A percentile compares a stretch with the other conserved stretches of the same genome.
Conservation (phyloP, 2,797 vertebrate genomes). For the Otus scops region DNA sequence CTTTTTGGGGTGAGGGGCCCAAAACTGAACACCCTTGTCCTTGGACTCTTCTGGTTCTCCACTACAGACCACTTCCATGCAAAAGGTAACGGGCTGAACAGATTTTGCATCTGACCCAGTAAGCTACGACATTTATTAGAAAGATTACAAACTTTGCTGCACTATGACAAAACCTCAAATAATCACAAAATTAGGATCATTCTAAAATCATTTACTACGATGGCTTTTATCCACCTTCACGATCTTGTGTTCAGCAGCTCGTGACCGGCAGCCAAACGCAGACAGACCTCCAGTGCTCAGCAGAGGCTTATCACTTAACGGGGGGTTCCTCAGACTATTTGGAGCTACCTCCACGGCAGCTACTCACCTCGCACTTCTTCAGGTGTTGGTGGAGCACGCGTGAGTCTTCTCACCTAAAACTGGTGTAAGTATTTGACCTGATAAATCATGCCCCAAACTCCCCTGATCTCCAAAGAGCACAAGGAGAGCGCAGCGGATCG, state of each 20-base stretch:
- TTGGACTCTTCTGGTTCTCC: neutral
- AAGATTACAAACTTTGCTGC: neutral
- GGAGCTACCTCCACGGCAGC: neutral
- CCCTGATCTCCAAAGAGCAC: neutral
- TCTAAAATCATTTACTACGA: neutral
- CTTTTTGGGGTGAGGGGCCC: too few relatives aligned
- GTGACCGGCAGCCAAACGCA: neutral
- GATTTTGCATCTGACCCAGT: neutral
- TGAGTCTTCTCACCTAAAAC: neutral
- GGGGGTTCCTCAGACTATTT: rapidly evolving
- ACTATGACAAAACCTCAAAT: neutral
- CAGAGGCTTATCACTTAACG: rapidly evolving
- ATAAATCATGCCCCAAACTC: neutral
- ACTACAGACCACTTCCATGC: rapidly evolving
- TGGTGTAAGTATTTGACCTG: neutral
- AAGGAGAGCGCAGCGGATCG: neutral
- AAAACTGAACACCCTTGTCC: neutral
- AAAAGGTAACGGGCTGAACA: neutral
- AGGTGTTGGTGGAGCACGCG: rapidly evolving
- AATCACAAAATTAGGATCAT: neutral
- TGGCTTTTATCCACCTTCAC: neutral
- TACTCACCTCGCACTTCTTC: neutral
- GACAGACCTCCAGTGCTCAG: neutral
- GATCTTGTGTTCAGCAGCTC: rapidly evolving
- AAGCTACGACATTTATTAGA: neutral